These are phyloP conservation scores for Megalonaias nervosa DNA, from an alignment of 1,140 invertebrate genomes.

Conservation along the genomic window DNA sequence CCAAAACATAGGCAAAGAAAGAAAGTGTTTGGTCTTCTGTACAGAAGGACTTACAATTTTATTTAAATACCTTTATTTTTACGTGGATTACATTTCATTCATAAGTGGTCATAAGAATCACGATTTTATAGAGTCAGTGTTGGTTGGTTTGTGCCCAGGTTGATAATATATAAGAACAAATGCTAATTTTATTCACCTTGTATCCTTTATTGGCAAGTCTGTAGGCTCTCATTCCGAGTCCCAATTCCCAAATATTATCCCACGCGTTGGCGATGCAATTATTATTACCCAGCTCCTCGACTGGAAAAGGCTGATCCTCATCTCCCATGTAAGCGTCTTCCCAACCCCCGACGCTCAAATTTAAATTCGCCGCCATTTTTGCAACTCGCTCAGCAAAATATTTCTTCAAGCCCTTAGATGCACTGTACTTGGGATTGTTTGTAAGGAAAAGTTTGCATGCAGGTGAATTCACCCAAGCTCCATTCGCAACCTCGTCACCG, in stretches of 20 bases:
- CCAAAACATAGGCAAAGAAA: too few relatives aligned
- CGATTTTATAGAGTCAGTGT: too few relatives aligned
- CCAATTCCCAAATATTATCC: conserved; percentile 68
- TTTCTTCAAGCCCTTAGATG: conserved; percentile 33
- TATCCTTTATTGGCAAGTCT: conserved; percentile 53
- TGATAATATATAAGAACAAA: too few relatives aligned
- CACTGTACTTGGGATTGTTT: conserved; percentile 11
- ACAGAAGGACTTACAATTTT: too few relatives aligned
- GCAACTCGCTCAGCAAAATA: conserved; percentile 31
- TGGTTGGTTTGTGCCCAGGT: too few relatives aligned
- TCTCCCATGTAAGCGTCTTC: conserved; percentile 49
- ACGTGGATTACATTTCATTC: too few relatives aligned
- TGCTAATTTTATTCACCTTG: conserved; percentile 38
- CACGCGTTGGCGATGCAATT: conserved; percentile 56
- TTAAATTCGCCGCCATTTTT: conserved; percentile 9
- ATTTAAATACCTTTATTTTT: too few relatives aligned
- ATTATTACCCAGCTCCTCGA: conserved; percentile 11
- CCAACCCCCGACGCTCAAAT: conserved; percentile 41
- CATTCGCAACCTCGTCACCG: conserved; percentile 64
- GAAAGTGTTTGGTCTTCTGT: too few relatives aligned
- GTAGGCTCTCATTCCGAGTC: conserved; percentile 45
- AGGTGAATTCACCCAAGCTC: conserved; percentile 52
- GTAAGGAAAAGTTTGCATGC: conserved; percentile 36
- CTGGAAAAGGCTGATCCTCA: conserved; percentile 19
- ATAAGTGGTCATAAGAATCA: too few relatives aligned